phyloP scores from a whole-genome alignment of 1,140 invertebrate genomes.

The Brachionus manjavacas region DNA sequence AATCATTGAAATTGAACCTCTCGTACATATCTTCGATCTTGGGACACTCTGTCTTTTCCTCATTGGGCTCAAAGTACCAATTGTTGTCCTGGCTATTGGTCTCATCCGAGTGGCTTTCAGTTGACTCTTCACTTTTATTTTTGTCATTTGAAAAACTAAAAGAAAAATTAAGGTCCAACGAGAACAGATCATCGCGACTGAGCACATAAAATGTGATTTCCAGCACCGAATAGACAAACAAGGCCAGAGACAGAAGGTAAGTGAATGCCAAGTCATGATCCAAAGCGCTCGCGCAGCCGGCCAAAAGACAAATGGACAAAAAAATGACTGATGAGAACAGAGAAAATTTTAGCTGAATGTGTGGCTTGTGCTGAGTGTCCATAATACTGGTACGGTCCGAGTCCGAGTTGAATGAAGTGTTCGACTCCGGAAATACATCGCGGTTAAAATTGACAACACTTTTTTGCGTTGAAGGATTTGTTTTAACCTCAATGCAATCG shows the following conservation, averaged over 20 bases:
- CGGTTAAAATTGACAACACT: not conserved
- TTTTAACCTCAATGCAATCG: conserved; percentile 13
- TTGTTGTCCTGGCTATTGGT: conserved; percentile 8
- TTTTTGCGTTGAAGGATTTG: not conserved
- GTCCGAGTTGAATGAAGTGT: conserved; percentile 13
- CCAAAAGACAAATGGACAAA: not conserved
- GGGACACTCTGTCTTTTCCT: not conserved
- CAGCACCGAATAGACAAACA: conserved; percentile 3
- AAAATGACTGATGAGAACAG: not conserved
- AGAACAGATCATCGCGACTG: conserved; percentile 8
- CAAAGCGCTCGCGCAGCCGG: not conserved
- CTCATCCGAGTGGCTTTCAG: not conserved
- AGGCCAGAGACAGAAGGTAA: not conserved
- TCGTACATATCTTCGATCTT: conserved; percentile 1
- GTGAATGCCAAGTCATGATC: not conserved
- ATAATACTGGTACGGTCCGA: conserved; percentile 38
- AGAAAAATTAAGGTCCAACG: not conserved
- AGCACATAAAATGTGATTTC: conserved; percentile 18
- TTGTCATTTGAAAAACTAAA: conserved; percentile 13
- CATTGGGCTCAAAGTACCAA: conserved; percentile 24
- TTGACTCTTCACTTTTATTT: not conserved
- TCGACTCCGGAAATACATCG: not conserved
- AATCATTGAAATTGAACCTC: conserved; percentile 2
- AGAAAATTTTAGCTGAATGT: conserved; percentile 20
- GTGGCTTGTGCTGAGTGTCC: conserved; percentile 33